phyloP scores from a whole-genome alignment of 1,140 invertebrate genomes.

The Pomacea maculata region DNA sequence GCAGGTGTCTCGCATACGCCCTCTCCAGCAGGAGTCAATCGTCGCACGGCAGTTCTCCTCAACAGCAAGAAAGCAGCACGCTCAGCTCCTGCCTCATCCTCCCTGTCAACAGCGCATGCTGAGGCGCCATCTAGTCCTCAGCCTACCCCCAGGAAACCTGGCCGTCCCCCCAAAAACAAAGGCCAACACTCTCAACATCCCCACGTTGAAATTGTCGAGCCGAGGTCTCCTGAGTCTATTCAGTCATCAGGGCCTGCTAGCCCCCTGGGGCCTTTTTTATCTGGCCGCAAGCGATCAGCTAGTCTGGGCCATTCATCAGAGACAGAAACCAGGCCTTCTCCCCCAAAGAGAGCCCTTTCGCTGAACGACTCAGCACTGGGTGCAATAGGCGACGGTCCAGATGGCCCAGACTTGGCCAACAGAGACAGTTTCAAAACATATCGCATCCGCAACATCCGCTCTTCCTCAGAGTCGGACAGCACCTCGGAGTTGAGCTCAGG shows the following conservation, averaged over 20 bases:
- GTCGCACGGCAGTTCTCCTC: constrained; percentile 83
- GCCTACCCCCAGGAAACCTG: constrained; percentile 34
- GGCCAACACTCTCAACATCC: constrained; percentile 26
- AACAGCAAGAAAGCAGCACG: constrained; percentile 75
- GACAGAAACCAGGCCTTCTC: constrained; percentile 40
- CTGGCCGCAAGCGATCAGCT: constrained; percentile 50
- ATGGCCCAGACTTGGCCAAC: constrained; percentile 49
- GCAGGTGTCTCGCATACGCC: constrained; percentile 40
- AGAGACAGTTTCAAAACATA: constrained; percentile 56
- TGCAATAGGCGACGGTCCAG: constrained; percentile 21
- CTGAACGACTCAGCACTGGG: constrained; percentile 5
- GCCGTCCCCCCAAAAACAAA: constrained; percentile 43
- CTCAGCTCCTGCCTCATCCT: constrained; percentile 31
- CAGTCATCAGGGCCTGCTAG: constrained; percentile 35
- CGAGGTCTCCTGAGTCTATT: constrained; percentile 40
- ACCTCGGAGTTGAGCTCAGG: constrained; percentile 56
- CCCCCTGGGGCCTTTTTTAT: constrained; percentile 34
- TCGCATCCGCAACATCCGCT: constrained; percentile 47
- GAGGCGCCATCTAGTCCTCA: constrained; percentile 21
- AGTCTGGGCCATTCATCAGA: constrained; percentile 44
- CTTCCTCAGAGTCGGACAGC: constrained; percentile 57
- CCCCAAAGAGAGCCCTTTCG: constrained; percentile 46
- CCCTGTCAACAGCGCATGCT: constrained; percentile 31
- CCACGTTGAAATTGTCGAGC: constrained; percentile 27
- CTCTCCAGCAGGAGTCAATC: constrained; percentile 75